Conservation (phyloP, 2,797 vertebrate genomes). For the Anabacerthia variegaticeps region DNA sequence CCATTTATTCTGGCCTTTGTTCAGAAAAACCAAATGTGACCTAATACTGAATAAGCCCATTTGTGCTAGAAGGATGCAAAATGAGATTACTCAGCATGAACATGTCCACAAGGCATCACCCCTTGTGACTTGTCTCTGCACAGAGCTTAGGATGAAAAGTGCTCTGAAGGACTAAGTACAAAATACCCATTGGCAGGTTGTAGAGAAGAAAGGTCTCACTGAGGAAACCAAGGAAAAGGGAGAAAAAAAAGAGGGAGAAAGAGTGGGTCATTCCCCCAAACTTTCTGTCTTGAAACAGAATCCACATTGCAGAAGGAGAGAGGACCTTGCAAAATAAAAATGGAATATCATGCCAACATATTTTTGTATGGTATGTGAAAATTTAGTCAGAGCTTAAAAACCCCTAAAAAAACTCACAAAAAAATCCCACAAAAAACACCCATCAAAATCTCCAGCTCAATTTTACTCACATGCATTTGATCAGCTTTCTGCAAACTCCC, state of each 20-base stretch:
- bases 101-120: not conserved
- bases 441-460: not conserved
- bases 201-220: not conserved
- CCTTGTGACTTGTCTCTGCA: not conserved
- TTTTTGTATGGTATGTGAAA: not conserved
- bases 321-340: not conserved
- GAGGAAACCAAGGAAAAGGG: not conserved
- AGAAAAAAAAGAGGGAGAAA: not conserved
- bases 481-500: not conserved
- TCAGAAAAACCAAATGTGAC: slow-evolving; percentile 27
- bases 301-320: not conserved
- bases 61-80: slow-evolving; percentile 1
- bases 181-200: not conserved
- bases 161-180: not conserved
- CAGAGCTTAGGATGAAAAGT: not conserved
- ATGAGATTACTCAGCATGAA: slow-evolving; percentile 1
- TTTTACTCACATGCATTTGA: not conserved
- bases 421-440: not conserved
- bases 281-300: not conserved
- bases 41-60: not conserved
- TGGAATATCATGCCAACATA: not conserved
- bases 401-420: not conserved
- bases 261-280: not conserved
- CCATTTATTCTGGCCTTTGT: not conserved
- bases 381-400: not conserved